Conservation (phyloP, 2,888 invertebrate genomes). For the Andrena marginata region DNA sequence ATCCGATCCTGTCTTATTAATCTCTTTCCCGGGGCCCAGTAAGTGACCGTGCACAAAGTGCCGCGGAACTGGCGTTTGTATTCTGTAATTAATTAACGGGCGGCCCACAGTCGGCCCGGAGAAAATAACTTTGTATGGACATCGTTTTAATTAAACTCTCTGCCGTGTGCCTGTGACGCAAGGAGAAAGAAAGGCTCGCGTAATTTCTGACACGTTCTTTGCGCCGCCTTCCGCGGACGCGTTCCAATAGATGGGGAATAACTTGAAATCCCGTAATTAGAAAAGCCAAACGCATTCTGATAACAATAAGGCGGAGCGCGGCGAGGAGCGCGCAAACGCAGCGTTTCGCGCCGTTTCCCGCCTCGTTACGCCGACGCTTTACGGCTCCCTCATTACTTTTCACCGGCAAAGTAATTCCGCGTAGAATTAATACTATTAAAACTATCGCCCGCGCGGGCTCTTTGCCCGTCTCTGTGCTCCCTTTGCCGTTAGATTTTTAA, state of each 20-base stretch:
- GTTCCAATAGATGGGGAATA: constrained; percentile 33
- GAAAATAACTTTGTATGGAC: constrained; percentile 53
- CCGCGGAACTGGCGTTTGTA: constrained; percentile 45
- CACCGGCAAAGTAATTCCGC: constrained; percentile 38
- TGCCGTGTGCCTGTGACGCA: constrained; percentile 6
- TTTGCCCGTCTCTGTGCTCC: constrained; percentile 5
- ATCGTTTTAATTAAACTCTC: constrained; percentile 60
- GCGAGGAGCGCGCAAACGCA: neutral
- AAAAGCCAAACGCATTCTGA: constrained; percentile 33
- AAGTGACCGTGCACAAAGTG: constrained; percentile 35
- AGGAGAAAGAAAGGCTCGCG: constrained; percentile 24
- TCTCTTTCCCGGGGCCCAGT: constrained; percentile 7
- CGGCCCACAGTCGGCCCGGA: constrained; percentile 36
- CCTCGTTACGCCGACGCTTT: constrained; percentile 51
- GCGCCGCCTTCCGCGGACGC: constrained; percentile 48
- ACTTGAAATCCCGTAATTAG: constrained; percentile 43
- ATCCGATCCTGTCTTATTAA: constrained; percentile 46
- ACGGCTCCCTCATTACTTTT: constrained; percentile 50
- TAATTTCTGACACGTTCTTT: constrained; percentile 60
- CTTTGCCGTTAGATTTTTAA: constrained; percentile 37
- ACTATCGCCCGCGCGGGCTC: constrained; percentile 35
- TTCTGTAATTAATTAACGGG: constrained; percentile 56
- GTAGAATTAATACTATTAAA: constrained; percentile 55
- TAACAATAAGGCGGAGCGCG: constrained; percentile 36
- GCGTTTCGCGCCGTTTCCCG: constrained; percentile 2